Conservation (phyloP, 2,113 vertebrate genomes). For the Falco punctatus region DNA sequence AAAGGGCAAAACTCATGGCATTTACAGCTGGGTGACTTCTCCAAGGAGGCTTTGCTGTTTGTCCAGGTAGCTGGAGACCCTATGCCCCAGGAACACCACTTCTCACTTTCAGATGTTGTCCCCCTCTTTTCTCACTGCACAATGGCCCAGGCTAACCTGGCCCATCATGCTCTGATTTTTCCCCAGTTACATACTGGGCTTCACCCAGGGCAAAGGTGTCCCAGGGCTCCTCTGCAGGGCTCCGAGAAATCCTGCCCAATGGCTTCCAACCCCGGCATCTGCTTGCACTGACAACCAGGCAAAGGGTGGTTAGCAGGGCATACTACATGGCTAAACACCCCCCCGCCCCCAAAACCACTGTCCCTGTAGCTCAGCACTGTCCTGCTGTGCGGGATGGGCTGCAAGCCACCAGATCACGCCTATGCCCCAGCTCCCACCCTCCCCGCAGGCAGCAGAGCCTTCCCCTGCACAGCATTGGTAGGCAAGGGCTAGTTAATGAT, state of each 20-base stretch:
- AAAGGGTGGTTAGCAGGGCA: background rate
- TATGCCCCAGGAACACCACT: background rate
- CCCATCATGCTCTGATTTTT: rapidly evolving
- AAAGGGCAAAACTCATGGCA: background rate
- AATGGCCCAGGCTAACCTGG: too few relatives aligned
- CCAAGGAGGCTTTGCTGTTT: background rate
- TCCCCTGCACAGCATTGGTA: background rate
- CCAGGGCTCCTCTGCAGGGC: background rate
- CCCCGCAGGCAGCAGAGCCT: background rate
- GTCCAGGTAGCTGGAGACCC: background rate
- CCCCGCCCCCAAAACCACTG: background rate
- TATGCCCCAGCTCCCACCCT: background rate
- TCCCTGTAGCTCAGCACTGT: background rate
- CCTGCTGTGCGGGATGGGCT: background rate
- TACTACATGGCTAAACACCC: rapidly evolving
- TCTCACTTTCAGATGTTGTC: background rate
- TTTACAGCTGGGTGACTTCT: background rate
- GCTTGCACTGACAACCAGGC: background rate
- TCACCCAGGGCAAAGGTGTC: too few relatives aligned
- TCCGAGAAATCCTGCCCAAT: background rate
- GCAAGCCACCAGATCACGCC: rapidly evolving
- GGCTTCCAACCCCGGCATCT: background rate
- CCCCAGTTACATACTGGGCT: background rate
- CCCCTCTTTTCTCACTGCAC: background rate
- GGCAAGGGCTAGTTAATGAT: background rate